phyloP scores from a whole-genome alignment of 2,113 vertebrate species.

The Anolis carolinensis region DNA sequence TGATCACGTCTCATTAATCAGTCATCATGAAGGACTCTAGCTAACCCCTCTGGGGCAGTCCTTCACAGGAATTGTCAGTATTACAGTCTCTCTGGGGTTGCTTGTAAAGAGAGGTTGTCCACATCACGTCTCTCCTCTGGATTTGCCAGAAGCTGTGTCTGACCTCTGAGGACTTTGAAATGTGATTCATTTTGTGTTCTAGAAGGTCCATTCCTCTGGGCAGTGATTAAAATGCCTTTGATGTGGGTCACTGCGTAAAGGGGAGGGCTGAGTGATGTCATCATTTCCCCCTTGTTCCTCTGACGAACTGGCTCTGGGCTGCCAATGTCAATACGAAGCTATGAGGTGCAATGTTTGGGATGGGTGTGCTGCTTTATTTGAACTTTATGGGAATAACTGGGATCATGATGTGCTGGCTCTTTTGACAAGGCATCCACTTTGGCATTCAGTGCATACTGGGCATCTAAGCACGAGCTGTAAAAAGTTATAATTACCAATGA shows the following conservation, averaged over 20 bases:
- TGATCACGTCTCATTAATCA: not conserved
- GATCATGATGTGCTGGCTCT: conserved; percentile 39
- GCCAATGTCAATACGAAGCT: conserved; percentile 61
- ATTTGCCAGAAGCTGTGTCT: conserved; percentile 56
- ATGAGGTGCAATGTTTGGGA: conserved; percentile 42
- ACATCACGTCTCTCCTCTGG: conserved; percentile 47
- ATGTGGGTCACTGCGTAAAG: conserved; percentile 59
- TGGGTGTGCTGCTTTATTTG: conserved; percentile 28
- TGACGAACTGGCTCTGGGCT: not conserved
- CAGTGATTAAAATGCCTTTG: conserved; percentile 59
- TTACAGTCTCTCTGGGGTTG: conserved; percentile 41
- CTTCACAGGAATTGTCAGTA: conserved; percentile 15
- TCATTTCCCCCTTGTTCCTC: conserved; percentile 31
- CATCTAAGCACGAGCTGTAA: conserved; percentile 1
- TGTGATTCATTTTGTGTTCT: conserved; percentile 60
- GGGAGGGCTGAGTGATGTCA: conserved; percentile 67
- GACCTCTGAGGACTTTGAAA: conserved; percentile 57
- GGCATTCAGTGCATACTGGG: not conserved
- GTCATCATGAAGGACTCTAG: not conserved
- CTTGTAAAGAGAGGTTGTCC: conserved; percentile 45
- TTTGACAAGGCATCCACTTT: not conserved
- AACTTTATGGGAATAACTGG: conserved; percentile 23
- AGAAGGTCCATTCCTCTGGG: conserved; percentile 60
- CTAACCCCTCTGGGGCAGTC: conserved; percentile 25
- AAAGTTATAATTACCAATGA: not conserved